Conservation (phyloP, 2,113 vertebrate genomes). For the Apteryx mantelli region DNA sequence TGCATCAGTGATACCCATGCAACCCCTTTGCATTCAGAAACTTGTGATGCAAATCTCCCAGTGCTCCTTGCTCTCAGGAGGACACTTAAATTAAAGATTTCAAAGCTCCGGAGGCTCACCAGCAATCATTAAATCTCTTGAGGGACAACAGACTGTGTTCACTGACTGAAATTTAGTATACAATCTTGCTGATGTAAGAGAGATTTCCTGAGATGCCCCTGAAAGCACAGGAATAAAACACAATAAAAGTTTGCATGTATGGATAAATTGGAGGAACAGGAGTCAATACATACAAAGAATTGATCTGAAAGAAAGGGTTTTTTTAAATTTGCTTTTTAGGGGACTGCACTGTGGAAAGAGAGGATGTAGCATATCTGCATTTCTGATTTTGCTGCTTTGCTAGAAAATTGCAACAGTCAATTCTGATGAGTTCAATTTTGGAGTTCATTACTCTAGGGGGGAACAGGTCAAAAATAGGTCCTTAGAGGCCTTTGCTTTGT, state of each 20-base stretch:
- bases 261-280: background rate
- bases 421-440: background rate
- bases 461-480: background rate
- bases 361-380: background rate
- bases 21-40: background rate
- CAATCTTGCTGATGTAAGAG: background rate
- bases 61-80: background rate
- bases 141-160: background rate
- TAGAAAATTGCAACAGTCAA: background rate
- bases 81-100: slow-evolving; percentile 13
- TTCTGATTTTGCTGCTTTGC: background rate
- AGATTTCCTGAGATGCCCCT: background rate
- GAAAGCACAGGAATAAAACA: background rate
- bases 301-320: background rate
- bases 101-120: background rate
- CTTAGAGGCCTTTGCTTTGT: background rate
- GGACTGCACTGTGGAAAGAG: background rate
- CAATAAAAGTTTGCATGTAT: background rate
- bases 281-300: background rate
- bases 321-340: background rate
- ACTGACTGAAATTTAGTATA: background rate
- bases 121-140: background rate
- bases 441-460: background rate
- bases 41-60: background rate
- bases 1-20: fast-evolving